Percentiles rank a stretch among this genome's conserved stretches.
Conservation (phyloP, 1,140 invertebrate species). For the Drosophila sechellia region DNA sequence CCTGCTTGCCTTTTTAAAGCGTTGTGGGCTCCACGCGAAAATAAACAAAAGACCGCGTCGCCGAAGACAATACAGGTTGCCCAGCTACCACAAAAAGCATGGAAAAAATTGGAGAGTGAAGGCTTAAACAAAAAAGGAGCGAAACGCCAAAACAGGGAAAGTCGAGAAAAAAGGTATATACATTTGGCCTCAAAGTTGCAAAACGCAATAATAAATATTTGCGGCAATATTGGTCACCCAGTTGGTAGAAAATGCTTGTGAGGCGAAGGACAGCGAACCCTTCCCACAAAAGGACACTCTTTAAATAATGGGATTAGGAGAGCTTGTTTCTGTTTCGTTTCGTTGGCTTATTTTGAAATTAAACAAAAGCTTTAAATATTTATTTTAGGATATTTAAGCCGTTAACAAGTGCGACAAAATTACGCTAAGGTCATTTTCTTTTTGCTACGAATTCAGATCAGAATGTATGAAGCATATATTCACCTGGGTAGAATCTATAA, state of each 20-base stretch:
- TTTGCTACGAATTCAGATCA: too few relatives aligned
- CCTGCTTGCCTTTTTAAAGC: conserved; percentile 66
- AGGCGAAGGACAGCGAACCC: background rate
- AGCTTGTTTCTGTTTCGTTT: background rate
- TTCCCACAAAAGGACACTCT: conserved; percentile 1
- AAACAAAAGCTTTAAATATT: background rate
- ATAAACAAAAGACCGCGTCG: conserved; percentile 53
- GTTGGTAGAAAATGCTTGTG: conserved; percentile 10
- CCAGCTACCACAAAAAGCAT: background rate
- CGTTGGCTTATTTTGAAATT: background rate
- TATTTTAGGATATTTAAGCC: too few relatives aligned
- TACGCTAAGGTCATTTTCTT: too few relatives aligned
- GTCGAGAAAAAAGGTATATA: conserved; percentile 22
- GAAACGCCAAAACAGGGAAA: conserved; percentile 32
- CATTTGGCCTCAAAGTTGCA: conserved; percentile 34
- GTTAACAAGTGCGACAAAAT: too few relatives aligned
- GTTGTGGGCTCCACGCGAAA: conserved; percentile 49
- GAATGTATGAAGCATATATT: too few relatives aligned
- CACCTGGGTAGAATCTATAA: too few relatives aligned
- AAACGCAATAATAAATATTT: conserved; percentile 76
- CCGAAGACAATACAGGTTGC: conserved; percentile 47
- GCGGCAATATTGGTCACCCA: conserved; percentile 54
- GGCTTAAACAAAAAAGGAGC: conserved; percentile 19
- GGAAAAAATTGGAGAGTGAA: conserved; percentile 1
- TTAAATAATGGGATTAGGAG: background rate